Conservation (phyloP, 2,113 vertebrate species). For the Trinectes maculatus region DNA sequence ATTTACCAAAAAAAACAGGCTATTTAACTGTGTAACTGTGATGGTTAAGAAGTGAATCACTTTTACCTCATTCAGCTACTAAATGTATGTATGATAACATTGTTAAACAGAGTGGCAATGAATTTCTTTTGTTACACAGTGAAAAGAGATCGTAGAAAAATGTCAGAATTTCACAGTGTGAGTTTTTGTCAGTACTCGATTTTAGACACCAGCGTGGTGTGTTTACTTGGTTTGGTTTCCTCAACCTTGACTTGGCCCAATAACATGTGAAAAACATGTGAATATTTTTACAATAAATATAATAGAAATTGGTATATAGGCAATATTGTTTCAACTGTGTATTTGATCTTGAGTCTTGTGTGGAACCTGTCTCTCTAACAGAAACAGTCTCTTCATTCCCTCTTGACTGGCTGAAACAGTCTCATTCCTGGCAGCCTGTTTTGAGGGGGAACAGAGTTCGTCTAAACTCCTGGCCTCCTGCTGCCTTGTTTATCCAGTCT, state of each 20-base stretch:
- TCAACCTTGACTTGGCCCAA: too few relatives aligned
- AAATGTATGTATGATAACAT: slow-evolving; percentile 57
- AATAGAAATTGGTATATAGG: too few relatives aligned
- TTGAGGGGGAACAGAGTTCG: slow-evolving; percentile 26
- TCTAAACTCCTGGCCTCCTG: slow-evolving; percentile 43
- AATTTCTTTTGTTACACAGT: neutral
- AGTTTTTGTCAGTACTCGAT: neutral
- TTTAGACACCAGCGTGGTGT: neutral
- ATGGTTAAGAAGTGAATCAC: slow-evolving; percentile 19
- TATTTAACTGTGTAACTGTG: neutral
- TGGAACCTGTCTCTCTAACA: slow-evolving; percentile 4
- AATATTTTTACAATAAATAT: slow-evolving; percentile 8
- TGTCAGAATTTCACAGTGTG: neutral
- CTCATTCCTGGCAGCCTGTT: slow-evolving; percentile 20
- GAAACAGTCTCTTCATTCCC: neutral
- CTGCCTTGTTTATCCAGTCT: slow-evolving; percentile 56
- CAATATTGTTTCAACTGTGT: neutral
- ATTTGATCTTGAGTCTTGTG: neutral
- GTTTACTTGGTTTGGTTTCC: neutral
- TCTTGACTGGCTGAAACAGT: slow-evolving; percentile 1
- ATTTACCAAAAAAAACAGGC: neutral
- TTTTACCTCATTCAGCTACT: slow-evolving; percentile 35
- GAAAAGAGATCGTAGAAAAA: neutral
- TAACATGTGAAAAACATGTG: too few relatives aligned
- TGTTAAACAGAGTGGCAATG: neutral